phyloP scores from a whole-genome alignment of 2,113 vertebrate genomes.

The human (Homo sapiens) region GRCh38 chr11:69524001-69524500 shows the following conservation, averaged over 20 bases:
- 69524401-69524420: conserved; percentile 78
- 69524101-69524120: background rate
- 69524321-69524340: conserved; percentile 75
- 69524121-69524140: background rate
- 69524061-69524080: rapidly evolving
- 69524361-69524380: conserved; percentile 85
- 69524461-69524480: conserved; percentile 80
- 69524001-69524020: background rate
- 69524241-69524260: conserved; percentile 78
- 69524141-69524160: rapidly evolving
- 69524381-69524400: conserved; percentile 88
- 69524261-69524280: conserved; percentile 75
- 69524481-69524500: conserved; percentile 79
- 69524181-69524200: background rate
- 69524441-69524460: conserved; percentile 76
- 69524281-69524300: conserved; percentile 77
- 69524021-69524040: background rate
- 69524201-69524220: conserved; percentile 67
- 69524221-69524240: conserved; percentile 77
- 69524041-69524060: background rate
- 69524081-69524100: background rate
- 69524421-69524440: conserved; percentile 74
- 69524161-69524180: background rate
- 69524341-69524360: conserved; percentile 84
- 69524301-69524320: conserved; percentile 83